Evolutionary conservation across 2,888 invertebrate species (phyloP).

Genomic region (Didymodactylos carnosus): DNA sequence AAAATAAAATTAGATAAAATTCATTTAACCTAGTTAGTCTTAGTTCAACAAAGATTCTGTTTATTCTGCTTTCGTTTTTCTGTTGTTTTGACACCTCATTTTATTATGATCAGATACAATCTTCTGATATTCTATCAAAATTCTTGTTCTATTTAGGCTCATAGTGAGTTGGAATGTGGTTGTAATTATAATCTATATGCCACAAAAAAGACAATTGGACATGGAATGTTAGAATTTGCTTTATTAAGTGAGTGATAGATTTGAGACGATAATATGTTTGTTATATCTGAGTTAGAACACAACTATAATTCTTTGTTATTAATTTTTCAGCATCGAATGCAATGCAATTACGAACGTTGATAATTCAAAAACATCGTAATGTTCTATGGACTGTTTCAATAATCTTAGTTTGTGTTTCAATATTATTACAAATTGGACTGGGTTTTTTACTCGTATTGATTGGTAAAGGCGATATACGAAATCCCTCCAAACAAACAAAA

Average conservation of each 20-base stretch:
- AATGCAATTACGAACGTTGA: background rate
- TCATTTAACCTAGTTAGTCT: too few species aligned
- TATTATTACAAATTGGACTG: background rate
- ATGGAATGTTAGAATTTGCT: background rate
- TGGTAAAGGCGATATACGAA: background rate
- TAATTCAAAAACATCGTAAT: background rate
- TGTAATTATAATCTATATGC: background rate
- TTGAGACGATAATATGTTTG: too few species aligned
- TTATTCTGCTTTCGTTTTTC: too few species aligned
- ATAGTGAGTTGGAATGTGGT: background rate
- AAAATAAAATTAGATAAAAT: too few species aligned
- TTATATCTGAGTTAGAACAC: too few species aligned
- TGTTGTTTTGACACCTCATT: too few species aligned
- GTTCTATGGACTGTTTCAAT: background rate
- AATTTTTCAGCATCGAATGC: background rate
- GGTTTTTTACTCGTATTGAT: background rate
- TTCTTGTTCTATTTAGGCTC: too few species aligned
- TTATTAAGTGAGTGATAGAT: background rate
- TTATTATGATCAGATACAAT: too few species aligned
- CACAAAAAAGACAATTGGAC: background rate
- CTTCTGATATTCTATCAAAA: too few species aligned
- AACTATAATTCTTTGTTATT: background rate
- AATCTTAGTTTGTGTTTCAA: background rate
- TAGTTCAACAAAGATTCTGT: too few species aligned
- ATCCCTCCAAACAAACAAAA: background rate